phyloP scores from a whole-genome alignment of 2,113 vertebrate genomes.

The Castor canadensis region DNA sequence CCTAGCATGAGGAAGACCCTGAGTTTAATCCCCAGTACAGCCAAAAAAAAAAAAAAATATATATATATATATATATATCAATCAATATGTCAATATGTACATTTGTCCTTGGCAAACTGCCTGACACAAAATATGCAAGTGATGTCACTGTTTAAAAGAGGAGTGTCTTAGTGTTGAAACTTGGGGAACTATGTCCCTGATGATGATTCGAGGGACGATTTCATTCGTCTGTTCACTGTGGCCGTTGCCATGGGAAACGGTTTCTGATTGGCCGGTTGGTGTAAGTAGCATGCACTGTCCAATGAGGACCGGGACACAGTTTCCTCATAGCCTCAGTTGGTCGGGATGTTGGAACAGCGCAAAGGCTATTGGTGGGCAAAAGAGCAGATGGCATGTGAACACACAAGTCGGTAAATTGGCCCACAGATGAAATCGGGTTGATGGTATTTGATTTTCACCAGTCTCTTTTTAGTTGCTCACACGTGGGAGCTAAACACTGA shows the following conservation, averaged over 20 bases:
- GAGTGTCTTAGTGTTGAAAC: accelerated
- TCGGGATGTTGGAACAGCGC: background rate
- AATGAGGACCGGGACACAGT: background rate
- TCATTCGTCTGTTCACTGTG: background rate
- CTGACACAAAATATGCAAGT: background rate
- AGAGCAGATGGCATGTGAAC: background rate
- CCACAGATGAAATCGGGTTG: conserved; percentile 47
- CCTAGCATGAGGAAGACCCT: too few species aligned
- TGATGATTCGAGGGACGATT: too few species aligned
- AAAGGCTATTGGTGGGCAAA: background rate
- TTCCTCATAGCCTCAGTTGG: background rate
- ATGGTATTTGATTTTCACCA: conserved; percentile 40
- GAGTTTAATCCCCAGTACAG: too few species aligned
- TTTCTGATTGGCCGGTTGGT: background rate
- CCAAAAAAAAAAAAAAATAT: background rate
- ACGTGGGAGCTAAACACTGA: conserved; percentile 57
- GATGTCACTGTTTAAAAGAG: background rate
- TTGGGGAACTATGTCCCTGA: accelerated
- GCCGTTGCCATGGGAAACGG: accelerated
- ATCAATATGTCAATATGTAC: background rate
- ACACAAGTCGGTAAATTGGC: conserved; percentile 6
- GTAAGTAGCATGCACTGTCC: background rate
- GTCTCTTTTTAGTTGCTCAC: conserved; percentile 12
- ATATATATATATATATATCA: too few species aligned
- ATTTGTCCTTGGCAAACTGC: background rate